phyloP scores from a whole-genome alignment of 2,113 vertebrate genomes.

The Anser brachyrhynchus region DNA sequence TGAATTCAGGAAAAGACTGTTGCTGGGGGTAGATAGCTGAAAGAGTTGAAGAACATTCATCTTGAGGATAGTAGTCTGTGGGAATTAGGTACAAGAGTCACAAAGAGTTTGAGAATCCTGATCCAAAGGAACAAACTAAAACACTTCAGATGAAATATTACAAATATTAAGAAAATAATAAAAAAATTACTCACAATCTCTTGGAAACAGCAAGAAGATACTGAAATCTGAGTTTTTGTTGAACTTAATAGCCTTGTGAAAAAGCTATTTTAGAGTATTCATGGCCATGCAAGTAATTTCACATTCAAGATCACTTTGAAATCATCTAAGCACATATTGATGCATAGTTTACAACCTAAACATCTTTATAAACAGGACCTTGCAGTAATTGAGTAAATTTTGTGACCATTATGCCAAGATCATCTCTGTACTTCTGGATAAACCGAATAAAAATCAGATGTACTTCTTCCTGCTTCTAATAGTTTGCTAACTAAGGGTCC shows the following conservation, averaged over 20 bases:
- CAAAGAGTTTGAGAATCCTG: neutral
- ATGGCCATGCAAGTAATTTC: neutral
- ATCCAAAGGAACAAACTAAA: neutral
- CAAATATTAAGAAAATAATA: no score
- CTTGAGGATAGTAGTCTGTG: neutral
- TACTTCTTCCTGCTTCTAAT: neutral
- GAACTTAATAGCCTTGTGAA: slow-evolving; percentile 4
- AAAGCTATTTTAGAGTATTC: neutral
- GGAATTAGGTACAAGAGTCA: neutral
- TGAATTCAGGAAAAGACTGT: neutral
- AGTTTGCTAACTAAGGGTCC: neutral
- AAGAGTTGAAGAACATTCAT: neutral
- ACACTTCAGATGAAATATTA: neutral
- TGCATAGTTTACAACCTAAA: neutral
- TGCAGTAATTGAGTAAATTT: neutral
- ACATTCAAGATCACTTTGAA: neutral
- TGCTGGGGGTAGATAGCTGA: fast-evolving
- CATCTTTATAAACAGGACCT: neutral
- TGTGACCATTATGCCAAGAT: neutral
- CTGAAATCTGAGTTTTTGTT: neutral
- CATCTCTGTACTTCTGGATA: neutral
- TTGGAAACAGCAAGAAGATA: neutral
- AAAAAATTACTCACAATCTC: neutral
- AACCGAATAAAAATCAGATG: neutral
- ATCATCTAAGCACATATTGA: neutral